These are phyloP conservation scores for Astyanax mexicanus DNA, from an alignment of 2,797 vertebrate genomes.

Conservation along the genomic window DNA sequence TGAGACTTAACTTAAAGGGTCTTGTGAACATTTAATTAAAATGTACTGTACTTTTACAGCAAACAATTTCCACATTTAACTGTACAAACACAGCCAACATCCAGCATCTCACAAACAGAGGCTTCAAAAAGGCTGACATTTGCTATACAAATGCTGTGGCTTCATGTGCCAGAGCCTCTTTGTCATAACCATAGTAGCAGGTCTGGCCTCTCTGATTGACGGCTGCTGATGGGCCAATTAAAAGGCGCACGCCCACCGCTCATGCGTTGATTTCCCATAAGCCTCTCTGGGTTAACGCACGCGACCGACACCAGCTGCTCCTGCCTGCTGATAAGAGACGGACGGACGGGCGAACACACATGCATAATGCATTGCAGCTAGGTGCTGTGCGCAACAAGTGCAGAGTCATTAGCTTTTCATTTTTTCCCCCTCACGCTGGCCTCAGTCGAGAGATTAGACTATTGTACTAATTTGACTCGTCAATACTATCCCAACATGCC, in stretches of 20 bases:
- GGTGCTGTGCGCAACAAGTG: too few species aligned
- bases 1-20: too few species aligned
- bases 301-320: constrained; percentile 37
- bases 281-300: constrained; percentile 28
- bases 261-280: constrained; percentile 30
- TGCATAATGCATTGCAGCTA: background rate
- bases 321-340: constrained; percentile 27
- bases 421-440: too few species aligned
- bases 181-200: background rate
- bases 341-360: constrained; percentile 19
- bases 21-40: too few species aligned
- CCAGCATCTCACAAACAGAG: background rate
- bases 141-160: background rate
- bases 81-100: too few species aligned
- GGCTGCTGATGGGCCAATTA: constrained; percentile 35
- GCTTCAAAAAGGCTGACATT: background rate
- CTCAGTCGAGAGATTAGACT: too few species aligned
- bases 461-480: too few species aligned
- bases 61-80: too few species aligned
- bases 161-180: background rate
- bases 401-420: too few species aligned
- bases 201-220: constrained; percentile 1
- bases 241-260: background rate
- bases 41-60: too few species aligned
- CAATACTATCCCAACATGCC: too few species aligned